These are phyloP conservation scores for roundworm (Caenorhabditis elegans) DNA, from an alignment of 1,140 invertebrate species.

Conservation along the genomic window WBcel235 BX284606.5:16265001-16265500, in stretches of 20 bases:
- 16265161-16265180: background rate
- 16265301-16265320: conserved; percentile 68
- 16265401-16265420: conserved; percentile 70
- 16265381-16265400: conserved; percentile 68
- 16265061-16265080: too few relatives aligned
- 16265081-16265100: too few relatives aligned
- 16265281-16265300: conserved; percentile 57
- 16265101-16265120: too few relatives aligned
- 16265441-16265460: conserved; percentile 69
- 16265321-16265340: conserved; percentile 68
- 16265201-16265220: conserved; percentile 53
- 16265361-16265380: conserved; percentile 67
- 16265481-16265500: conserved; percentile 66
- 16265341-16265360: conserved; percentile 69
- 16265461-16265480: conserved; percentile 70
- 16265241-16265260: conserved; percentile 47
- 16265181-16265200: background rate
- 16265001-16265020: too few relatives aligned
- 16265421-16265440: conserved; percentile 70
- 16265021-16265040: too few relatives aligned
- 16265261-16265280: conserved; percentile 46
- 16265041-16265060: too few relatives aligned
- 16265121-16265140: too few relatives aligned
- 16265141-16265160: too few relatives aligned
- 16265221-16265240: conserved; percentile 50